Percentiles rank a stretch among this genome's conserved stretches.
Evolutionary conservation across 2,888 invertebrate species (phyloP).

Genomic region (Lycia hirtaria): DNA sequence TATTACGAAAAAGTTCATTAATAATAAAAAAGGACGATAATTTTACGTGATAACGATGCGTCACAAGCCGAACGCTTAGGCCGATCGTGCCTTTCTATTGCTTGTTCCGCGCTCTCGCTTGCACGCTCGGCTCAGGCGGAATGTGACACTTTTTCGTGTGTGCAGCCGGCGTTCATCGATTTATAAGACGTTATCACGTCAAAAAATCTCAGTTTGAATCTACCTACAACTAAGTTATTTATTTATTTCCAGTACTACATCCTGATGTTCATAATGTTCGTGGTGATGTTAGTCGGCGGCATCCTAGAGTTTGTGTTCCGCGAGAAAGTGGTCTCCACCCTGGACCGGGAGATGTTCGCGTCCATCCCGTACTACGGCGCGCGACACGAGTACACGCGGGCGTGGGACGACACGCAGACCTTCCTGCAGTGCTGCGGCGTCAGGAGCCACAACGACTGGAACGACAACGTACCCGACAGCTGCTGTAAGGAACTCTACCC

Average conservation of each 20-base stretch:
- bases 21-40: too few species aligned
- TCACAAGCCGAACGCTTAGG: too few species aligned
- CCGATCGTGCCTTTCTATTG: too few species aligned
- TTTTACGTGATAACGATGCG: too few species aligned
- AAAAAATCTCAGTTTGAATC: too few species aligned
- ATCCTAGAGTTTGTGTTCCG: conserved; percentile 96
- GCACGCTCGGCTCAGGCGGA: too few species aligned
- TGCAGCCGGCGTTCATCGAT: too few species aligned
- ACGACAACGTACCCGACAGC: conserved; percentile 89
- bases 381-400: conserved; percentile 88
- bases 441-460: conserved; percentile 91
- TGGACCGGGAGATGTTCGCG: conserved; percentile 92
- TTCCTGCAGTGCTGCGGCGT: conserved; percentile 95
- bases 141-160: too few species aligned
- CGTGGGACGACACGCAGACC: conserved; percentile 96
- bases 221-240: conserved; percentile 10
- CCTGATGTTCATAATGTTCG: conserved; percentile 94
- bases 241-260: conserved; percentile 92
- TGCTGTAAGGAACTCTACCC: conserved; percentile 89
- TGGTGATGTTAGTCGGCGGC: conserved; percentile 95
- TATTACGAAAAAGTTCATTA: too few species aligned
- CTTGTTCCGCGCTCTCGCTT: too few species aligned
- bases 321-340: conserved; percentile 90
- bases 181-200: too few species aligned
- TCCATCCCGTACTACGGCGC: conserved; percentile 91